A percentile compares a stretch with the other conserved stretches of the same genome.
Conservation (phyloP, 2,113 vertebrate species). For the Athene noctua region DNA sequence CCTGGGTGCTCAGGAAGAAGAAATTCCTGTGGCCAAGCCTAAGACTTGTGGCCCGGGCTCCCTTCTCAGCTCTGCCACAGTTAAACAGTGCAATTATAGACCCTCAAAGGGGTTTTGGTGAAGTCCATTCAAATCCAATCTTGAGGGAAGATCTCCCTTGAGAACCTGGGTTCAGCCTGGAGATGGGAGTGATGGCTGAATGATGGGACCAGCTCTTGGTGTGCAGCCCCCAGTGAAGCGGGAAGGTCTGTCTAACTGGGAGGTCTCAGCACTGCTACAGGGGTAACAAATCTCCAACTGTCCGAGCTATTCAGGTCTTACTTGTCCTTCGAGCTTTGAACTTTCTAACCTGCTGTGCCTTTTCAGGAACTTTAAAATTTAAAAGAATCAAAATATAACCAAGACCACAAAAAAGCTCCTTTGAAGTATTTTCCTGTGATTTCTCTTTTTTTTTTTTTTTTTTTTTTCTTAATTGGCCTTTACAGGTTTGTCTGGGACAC, state of each 20-base stretch:
- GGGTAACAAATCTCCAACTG: not conserved
- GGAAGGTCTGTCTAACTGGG: not conserved
- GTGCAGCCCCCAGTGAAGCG: not conserved
- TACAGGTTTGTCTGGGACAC: conserved; percentile 9
- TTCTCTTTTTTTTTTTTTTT: not conserved
- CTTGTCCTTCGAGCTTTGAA: not conserved
- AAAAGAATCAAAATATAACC: conserved; percentile 1
- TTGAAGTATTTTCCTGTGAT: conserved; percentile 28
- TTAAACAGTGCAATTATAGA: not conserved
- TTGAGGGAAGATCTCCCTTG: not conserved
- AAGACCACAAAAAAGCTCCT: not conserved
- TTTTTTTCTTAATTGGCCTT: not conserved
- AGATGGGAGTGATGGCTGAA: not conserved
- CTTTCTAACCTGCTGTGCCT: conserved; percentile 20
- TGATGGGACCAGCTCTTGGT: not conserved
- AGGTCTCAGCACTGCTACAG: not conserved
- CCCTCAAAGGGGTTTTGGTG: not conserved
- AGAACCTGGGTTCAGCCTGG: not conserved
- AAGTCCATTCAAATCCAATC: not conserved
- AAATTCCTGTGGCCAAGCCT: rapidly evolving
- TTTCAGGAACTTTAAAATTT: conserved; percentile 31
- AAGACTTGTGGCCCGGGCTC: not conserved
- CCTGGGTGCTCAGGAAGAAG: not conserved
- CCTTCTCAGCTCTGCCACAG: not conserved
- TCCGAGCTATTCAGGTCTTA: not conserved